A percentile compares a stretch with the other conserved stretches of the same genome.
Conservation (phyloP, 2,888 invertebrate genomes). For the Encarsia formosa region DNA sequence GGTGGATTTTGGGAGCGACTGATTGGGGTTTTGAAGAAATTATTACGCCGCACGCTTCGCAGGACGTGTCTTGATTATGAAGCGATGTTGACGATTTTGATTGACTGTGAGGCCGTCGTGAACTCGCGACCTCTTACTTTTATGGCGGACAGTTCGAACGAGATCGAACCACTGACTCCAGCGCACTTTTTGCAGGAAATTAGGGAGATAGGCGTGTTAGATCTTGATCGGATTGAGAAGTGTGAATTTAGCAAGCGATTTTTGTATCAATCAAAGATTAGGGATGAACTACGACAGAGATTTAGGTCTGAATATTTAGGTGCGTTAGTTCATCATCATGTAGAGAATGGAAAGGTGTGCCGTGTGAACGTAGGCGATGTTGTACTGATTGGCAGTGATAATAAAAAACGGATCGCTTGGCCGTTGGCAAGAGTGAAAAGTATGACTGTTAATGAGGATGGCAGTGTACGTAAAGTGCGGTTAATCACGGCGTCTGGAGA, state of each 20-base stretch:
- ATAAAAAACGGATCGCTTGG: constrained; percentile 13
- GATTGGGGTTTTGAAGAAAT: constrained; percentile 42
- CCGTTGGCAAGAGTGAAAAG: constrained; percentile 1
- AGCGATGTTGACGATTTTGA: constrained; percentile 34
- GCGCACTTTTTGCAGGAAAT: constrained; percentile 28
- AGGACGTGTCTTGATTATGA: constrained; percentile 33
- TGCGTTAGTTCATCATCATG: background rate
- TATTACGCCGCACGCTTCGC: constrained; percentile 41
- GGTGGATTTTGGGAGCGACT: constrained; percentile 50
- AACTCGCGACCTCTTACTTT: constrained; percentile 42
- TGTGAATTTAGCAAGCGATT: constrained; percentile 9
- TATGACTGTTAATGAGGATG: constrained; percentile 2
- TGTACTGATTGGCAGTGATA: constrained; percentile 26
- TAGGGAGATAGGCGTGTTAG: constrained; percentile 10
- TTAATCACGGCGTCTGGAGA: too few species aligned
- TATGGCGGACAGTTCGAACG: constrained; percentile 13
- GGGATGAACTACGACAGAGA: constrained; percentile 15
- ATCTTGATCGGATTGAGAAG: constrained; percentile 17
- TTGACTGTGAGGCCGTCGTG: constrained; percentile 39
- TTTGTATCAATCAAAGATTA: constrained; percentile 15
- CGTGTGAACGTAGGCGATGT: constrained; percentile 16
- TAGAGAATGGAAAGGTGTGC: background rate
- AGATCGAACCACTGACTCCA: constrained; percentile 21
- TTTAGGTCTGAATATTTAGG: constrained; percentile 23
- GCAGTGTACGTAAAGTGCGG: background rate